phyloP scores from a whole-genome alignment of 2,113 vertebrate species.

The Balaeniceps rex region DNA sequence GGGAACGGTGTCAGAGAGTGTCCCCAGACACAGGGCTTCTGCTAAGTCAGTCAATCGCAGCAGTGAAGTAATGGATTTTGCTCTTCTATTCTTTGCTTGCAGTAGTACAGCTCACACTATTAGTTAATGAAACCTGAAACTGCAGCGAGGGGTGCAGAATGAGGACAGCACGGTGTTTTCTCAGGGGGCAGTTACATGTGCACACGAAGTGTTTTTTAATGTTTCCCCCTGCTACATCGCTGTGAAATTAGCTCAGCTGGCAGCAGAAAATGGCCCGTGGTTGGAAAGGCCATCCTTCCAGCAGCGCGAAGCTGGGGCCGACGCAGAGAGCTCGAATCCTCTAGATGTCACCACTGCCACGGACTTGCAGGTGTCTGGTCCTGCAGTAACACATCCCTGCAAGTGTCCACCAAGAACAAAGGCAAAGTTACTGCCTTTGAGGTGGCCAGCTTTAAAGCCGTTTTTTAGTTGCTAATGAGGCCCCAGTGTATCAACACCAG shows the following conservation, averaged over 20 bases:
- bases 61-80: neutral
- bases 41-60: neutral
- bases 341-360: slow-evolving; percentile 51
- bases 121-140: neutral
- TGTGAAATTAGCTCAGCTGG: neutral
- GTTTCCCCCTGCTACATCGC: neutral
- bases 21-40: neutral
- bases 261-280: neutral
- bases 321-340: neutral
- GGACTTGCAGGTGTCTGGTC: neutral
- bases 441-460: neutral
- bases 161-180: neutral
- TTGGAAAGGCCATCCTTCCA: neutral
- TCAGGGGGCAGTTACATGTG: rapidly evolving
- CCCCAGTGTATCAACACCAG: neutral
- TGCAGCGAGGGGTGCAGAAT: neutral
- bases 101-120: neutral
- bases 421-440: neutral
- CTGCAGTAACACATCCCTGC: neutral
- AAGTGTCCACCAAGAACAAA: neutral
- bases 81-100: neutral
- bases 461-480: neutral
- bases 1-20: neutral
- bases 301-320: neutral
- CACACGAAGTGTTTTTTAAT: rapidly evolving